Base-by-base conservation (phyloP, 2,888 invertebrate species). In the Tinea trinotella region DNA sequence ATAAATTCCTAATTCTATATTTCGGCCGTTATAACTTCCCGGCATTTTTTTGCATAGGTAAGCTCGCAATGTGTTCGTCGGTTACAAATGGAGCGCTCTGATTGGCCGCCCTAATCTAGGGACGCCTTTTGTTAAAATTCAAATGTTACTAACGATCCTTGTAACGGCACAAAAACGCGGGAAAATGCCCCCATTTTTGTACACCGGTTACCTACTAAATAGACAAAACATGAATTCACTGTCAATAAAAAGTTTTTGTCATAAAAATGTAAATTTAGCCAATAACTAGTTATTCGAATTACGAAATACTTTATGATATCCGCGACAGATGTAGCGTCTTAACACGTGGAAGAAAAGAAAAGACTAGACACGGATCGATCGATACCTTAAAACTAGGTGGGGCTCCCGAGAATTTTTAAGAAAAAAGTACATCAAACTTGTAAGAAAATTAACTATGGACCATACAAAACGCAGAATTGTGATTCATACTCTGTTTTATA, bases 71-170 rank as follows among this genome's bases (percentile, higher is more conserved):
- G 30, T 30, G 30, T 30, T 30, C 7, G 30, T 30, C n/a, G 9
- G 30, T 30, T 30, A 40, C 2, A 36, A 53, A 53, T 9, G 22
- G 20, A 36, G n/a, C 13, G 9, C 20, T 40, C 36, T 35, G 22
- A 53, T 53, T 53, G 53, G 53, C 19, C 22, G 40, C 40, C 53
- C 53, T 53, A 40, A 53, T 53, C 53, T 22, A 36, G n/a, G 40
- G 36, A 53, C 53, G 53, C 53, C 34, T 17, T 15, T 13, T 18
- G 19, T n/a, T 40, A 5, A 48, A 7, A 10, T 50, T 50, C 50
- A 24, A 50, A 49, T n/a, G n/a, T n/a, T n/a, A 46, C 24, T 13
- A 50, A 24, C 24, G 24, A n/a, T 24, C 20, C 15, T 52, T 24
- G 7, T 17, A 53, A 53, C 53, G 53, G 53, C n/a, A 53, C 12